Evolutionary conservation across 92 coral and sea anemone species (phyloP), one percentile per base, ranked within the genome.

Genomic region (Umimayanthus chanpuru): DNA sequence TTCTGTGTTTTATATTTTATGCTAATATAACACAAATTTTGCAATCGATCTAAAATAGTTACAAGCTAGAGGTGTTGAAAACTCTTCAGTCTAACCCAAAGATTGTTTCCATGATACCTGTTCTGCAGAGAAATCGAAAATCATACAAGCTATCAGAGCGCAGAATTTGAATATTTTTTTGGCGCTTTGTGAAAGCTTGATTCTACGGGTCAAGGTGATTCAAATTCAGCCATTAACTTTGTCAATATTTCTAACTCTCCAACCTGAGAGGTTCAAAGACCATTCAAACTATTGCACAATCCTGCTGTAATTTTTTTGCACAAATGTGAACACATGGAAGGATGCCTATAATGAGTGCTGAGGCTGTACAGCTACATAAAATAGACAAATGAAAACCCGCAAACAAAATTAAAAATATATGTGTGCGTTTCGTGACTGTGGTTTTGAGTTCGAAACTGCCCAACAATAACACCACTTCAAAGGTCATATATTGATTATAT

Each of bases 371-470:
- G 18, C 18, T 14, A 56, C 65, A 56, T 20, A 21, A 21, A 4
- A 61, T 3, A 2, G 25, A 21, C 14, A 61, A 61, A 21, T 21
- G 21, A 21, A 61, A 61, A 18, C 21, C n/a, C 68, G n/a, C 20
- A 61, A 61, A 8, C 7, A 18, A 61, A 61, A 18, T 61, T 18
- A 61, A 61, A 3, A 61, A 61, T 61, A 21, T 23, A 11, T 25
- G 50, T 18, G 26, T 12, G 14, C 25, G 4, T 82, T 83, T 82
- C 87, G 87, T 83, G 78, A 83, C 87, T 83, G 15, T 20, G 87
- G 16, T 32, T 67, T 12, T 23, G 76, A 82, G 49, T 44, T 44
- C 30, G 47, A 50, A 68, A 83, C n/a, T n/a, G 26, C 25, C 0
- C 39, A 82, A 82, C 86, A 82, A 82, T 67, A 67, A 67, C 14